Evolutionary conservation across 2,888 invertebrate species (phyloP).

Genomic region (Thera obeliscata): DNA sequence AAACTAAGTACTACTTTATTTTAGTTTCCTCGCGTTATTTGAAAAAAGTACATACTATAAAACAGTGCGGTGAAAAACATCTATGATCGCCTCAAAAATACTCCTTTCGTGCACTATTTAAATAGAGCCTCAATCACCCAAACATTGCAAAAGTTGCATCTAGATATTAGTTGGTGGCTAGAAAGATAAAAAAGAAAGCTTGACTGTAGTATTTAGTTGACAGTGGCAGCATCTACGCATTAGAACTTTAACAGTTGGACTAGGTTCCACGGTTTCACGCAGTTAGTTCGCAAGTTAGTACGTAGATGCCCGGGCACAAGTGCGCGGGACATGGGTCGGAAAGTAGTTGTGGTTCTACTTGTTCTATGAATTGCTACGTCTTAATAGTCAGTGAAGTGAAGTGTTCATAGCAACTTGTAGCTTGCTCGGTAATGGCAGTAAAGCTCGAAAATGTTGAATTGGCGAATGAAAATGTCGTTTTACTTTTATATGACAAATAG

Average conservation of each 20-base stretch:
- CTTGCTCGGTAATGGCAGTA: not conserved
- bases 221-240: conserved; percentile 15
- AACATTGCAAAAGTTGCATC: too few relatives aligned
- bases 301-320: conserved; percentile 30
- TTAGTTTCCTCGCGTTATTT: too few relatives aligned
- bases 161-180: too few relatives aligned
- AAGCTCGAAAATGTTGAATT: not conserved
- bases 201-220: conserved; percentile 8
- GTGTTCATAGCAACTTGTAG: conserved; percentile 1
- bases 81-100: too few relatives aligned
- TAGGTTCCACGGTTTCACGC: conserved; percentile 22
- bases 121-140: too few relatives aligned
- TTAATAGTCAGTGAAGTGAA: conserved; percentile 20
- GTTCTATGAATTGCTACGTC: conserved; percentile 29
- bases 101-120: too few relatives aligned
- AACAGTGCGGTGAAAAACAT: too few relatives aligned
- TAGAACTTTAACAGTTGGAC: conserved; percentile 22
- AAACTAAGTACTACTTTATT: too few relatives aligned
- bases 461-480: too few relatives aligned
- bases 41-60: too few relatives aligned
- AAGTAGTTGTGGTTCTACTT: conserved; percentile 37
- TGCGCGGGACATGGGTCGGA: conserved; percentile 34
- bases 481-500: too few relatives aligned
- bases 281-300: conserved; percentile 35
- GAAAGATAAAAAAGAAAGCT: too few relatives aligned